These are phyloP conservation scores for Urophycis tenuis DNA, from an alignment of 2,797 vertebrate genomes.

Conservation along the genomic window DNA sequence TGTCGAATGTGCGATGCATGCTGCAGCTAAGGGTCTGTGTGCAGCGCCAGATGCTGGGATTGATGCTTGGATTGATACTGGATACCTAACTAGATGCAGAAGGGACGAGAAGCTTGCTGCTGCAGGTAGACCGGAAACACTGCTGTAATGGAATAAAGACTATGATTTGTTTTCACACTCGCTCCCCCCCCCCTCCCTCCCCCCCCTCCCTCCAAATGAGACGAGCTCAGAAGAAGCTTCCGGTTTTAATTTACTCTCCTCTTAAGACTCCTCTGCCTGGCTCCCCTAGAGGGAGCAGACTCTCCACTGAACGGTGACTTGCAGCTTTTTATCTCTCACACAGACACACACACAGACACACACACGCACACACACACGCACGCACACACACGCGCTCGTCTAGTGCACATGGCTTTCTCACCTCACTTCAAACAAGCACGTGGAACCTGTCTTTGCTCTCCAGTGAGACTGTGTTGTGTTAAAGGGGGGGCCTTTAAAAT, in stretches of 20 bases:
- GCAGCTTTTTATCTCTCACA: not conserved
- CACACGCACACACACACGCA: too few relatives aligned
- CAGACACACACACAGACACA: not conserved
- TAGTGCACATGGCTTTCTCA: not conserved
- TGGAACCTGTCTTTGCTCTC: not conserved
- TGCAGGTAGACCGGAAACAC: not conserved
- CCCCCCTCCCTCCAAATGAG: not conserved
- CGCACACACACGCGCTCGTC: too few relatives aligned
- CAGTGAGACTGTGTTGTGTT: too few relatives aligned
- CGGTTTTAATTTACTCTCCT: constrained; percentile 12
- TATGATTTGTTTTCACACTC: not conserved
- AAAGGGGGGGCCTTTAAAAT: too few relatives aligned
- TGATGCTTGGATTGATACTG: not conserved
- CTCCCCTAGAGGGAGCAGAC: constrained; percentile 19
- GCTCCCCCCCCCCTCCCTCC: not conserved
- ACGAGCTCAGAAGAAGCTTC: constrained; percentile 10
- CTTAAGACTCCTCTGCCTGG: not conserved
- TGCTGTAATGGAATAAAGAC: not conserved
- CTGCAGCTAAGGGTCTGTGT: not conserved
- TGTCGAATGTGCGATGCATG: too few relatives aligned
- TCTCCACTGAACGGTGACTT: constrained; percentile 4
- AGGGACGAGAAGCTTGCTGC: not conserved
- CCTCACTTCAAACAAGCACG: not conserved
- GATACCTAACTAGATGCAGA: not conserved
- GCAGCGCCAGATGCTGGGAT: not conserved